These are phyloP conservation scores for Dromiciops gliroides DNA, from an alignment of 2,113 vertebrate genomes.

Conservation along the genomic window DNA sequence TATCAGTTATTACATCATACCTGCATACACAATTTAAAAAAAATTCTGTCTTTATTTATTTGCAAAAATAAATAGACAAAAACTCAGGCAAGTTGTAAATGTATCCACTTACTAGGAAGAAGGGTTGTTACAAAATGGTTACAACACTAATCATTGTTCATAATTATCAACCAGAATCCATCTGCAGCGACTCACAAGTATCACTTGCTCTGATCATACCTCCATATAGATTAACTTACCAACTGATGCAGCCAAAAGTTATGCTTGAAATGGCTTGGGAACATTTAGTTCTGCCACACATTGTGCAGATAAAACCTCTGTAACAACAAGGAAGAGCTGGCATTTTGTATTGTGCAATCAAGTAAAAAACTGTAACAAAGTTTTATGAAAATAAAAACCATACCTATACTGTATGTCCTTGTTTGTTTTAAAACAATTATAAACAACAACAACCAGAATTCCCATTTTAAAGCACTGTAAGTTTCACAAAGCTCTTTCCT, in stretches of 20 bases:
- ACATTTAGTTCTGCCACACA: background rate
- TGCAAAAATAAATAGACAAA: background rate
- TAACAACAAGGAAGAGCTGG: background rate
- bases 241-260: background rate
- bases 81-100: background rate
- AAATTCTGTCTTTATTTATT: too few relatives aligned
- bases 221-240: background rate
- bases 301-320: background rate
- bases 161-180: background rate
- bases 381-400: background rate
- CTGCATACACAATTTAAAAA: too few relatives aligned
- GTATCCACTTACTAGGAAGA: background rate
- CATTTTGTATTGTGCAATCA: background rate
- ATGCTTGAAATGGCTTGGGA: background rate
- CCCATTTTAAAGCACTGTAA: background rate
- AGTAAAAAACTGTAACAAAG: background rate
- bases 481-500: background rate
- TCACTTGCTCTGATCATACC: background rate
- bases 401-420: background rate
- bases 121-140: background rate
- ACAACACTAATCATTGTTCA: background rate
- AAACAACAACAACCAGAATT: background rate
- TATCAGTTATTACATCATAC: too few relatives aligned
- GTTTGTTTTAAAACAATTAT: background rate
- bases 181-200: background rate